Conservation (phyloP, 2,797 vertebrate genomes). For the Acipenser oxyrinchus region DNA sequence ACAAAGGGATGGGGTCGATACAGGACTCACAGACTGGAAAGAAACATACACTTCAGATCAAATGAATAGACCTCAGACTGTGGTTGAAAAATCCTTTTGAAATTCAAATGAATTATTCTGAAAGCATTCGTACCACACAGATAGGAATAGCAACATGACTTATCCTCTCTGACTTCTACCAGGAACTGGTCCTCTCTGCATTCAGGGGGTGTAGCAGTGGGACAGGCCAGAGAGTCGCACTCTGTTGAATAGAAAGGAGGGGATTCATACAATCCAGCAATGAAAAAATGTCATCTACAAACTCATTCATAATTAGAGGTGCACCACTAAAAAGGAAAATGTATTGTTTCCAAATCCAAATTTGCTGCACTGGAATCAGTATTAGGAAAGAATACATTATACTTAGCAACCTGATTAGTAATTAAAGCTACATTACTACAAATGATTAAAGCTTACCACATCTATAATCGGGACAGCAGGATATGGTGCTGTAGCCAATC, state of each 20-base stretch:
- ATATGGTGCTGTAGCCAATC: slow-evolving; percentile 69
- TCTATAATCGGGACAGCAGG: slow-evolving; percentile 87
- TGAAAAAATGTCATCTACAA: too few relatives aligned
- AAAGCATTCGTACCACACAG: slow-evolving; percentile 70
- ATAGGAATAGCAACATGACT: slow-evolving; percentile 84
- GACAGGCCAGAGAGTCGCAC: slow-evolving; percentile 79
- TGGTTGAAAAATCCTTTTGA: too few relatives aligned
- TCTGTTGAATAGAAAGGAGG: slow-evolving; percentile 55
- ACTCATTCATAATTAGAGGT: too few relatives aligned
- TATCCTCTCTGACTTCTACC: slow-evolving; percentile 76
- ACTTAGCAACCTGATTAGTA: too few relatives aligned
- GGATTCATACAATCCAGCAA: background rate
- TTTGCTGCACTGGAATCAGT: too few relatives aligned
- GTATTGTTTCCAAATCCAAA: too few relatives aligned
- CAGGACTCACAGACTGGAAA: slow-evolving; percentile 86
- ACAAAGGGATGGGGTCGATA: slow-evolving; percentile 73
- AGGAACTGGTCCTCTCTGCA: slow-evolving; percentile 91
- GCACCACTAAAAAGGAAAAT: too few relatives aligned
- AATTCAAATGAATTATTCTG: background rate
- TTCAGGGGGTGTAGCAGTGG: slow-evolving; percentile 54
- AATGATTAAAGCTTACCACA: slow-evolving; percentile 67
- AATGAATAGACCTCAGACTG: background rate
- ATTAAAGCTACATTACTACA: too few relatives aligned
- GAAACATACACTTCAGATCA: background rate
- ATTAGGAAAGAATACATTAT: too few relatives aligned